Conservation (phyloP, 2,888 invertebrate genomes). For the Pimpla rufipes region DNA sequence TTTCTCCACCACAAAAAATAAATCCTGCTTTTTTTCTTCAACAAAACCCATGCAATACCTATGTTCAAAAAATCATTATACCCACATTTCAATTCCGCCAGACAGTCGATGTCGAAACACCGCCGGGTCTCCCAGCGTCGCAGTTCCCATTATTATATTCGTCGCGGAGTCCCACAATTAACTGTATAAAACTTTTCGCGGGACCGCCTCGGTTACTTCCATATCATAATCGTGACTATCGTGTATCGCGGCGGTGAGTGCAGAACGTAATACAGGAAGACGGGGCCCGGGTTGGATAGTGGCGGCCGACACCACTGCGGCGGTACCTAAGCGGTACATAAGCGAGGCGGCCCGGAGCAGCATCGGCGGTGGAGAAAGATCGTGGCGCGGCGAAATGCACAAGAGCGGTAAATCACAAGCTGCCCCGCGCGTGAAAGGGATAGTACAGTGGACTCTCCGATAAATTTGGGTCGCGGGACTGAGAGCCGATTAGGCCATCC, state of each 20-base stretch:
- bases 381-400: conserved; percentile 50
- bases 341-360: conserved; percentile 6
- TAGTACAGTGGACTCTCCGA: too few relatives aligned
- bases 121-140: not conserved
- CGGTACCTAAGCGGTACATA: conserved; percentile 22
- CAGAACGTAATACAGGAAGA: conserved; percentile 70
- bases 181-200: not conserved
- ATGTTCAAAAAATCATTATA: too few relatives aligned
- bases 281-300: conserved; percentile 23
- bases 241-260: conserved; percentile 61
- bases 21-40: too few relatives aligned
- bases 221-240: conserved; percentile 68
- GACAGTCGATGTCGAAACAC: too few relatives aligned
- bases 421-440: conserved; percentile 63
- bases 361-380: conserved; percentile 55
- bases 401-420: conserved; percentile 64
- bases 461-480: too few relatives aligned
- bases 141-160: not conserved
- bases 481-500: too few relatives aligned
- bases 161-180: not conserved
- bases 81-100: too few relatives aligned
- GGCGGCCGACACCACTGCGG: conserved; percentile 11
- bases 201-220: conserved; percentile 9
- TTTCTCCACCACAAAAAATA: too few relatives aligned
- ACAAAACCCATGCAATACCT: too few relatives aligned